Percentiles rank a stretch among this genome's conserved stretches.
These are phyloP conservation scores for Ruditapes philippinarum DNA, from an alignment of 1,140 invertebrate species.

Conservation along the genomic window DNA sequence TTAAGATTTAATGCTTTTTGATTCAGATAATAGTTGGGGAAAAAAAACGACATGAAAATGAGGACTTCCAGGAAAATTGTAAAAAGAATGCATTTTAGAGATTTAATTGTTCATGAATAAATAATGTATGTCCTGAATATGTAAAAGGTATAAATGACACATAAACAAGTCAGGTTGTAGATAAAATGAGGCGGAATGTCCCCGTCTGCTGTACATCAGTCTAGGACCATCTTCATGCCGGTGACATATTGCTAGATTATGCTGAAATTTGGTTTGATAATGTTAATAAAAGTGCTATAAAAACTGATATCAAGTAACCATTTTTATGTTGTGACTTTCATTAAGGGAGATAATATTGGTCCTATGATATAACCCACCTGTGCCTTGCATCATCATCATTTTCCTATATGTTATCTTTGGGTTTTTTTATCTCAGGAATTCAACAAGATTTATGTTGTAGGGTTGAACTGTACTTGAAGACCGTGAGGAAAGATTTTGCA, in stretches of 20 bases:
- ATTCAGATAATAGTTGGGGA: too few species aligned
- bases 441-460: neutral
- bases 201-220: neutral
- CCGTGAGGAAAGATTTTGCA: neutral
- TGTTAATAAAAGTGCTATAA: neutral
- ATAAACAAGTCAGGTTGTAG: too few species aligned
- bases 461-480: neutral
- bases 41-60: too few species aligned
- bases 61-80: too few species aligned
- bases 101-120: too few species aligned
- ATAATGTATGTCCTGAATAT: too few species aligned
- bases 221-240: neutral
- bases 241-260: constrained; percentile 45
- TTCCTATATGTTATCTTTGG: neutral
- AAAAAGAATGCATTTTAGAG: too few species aligned
- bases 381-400: neutral
- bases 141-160: too few species aligned
- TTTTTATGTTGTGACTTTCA: neutral
- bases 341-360: neutral
- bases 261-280: constrained; percentile 16
- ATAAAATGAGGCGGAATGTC: too few species aligned
- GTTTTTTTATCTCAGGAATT: neutral
- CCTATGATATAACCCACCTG: constrained; percentile 26
- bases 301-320: constrained; percentile 3
- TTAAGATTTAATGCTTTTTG: too few species aligned